Evolutionary conservation across 2,888 invertebrate species (phyloP), one percentile per base, ranked within the genome.

Genomic region (Caenorhabditis sp.): DNA sequence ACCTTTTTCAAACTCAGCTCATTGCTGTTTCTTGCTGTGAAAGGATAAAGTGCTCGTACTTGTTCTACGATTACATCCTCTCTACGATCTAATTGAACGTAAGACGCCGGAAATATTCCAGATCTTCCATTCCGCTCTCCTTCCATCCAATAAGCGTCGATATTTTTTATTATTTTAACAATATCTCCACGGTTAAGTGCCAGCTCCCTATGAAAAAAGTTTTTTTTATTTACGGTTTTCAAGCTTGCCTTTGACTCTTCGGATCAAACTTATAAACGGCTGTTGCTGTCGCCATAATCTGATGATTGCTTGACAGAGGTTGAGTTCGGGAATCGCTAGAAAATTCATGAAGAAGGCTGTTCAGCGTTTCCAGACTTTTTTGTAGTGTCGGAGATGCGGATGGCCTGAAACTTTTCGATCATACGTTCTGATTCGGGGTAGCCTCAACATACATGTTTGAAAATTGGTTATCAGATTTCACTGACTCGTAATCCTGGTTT

Each of bases 111-210:
- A 58, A 87, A 86, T 17, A 87, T 86, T 48, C 87, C 87, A 20
- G 79, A 72, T 15, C 26, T 27, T 30, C 87, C 87, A 66, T 87
- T 84, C 43, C 86, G 58, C 61, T 87, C 87, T 20, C 87, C 87
- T 59, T 87, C 87, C 50, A 85, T 46, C 87, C 87, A 88, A 68
- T 86, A 82, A 7, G 65, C 72, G 63, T 87, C 87, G n/a, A 87
- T 72, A 13, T 85, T 79, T n/a, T 85, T 77, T 26, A 77, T 80
- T 6, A 87, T 65, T 37, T 83, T 73, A 9, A 87, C 77, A 32
- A 85, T 78, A 53, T 87, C 87, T n/a, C 87, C 87, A 53, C 78
- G 79, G 55, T 85, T 85, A 35, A 87, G 66, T 1, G 81, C 62
- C 9, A 87, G 58, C 65, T 87, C 87, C 63, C 87, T 87, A 70